Evolutionary conservation across 1,140 invertebrate genomes (phyloP).

Genomic region (Arctopsyche grandis): DNA sequence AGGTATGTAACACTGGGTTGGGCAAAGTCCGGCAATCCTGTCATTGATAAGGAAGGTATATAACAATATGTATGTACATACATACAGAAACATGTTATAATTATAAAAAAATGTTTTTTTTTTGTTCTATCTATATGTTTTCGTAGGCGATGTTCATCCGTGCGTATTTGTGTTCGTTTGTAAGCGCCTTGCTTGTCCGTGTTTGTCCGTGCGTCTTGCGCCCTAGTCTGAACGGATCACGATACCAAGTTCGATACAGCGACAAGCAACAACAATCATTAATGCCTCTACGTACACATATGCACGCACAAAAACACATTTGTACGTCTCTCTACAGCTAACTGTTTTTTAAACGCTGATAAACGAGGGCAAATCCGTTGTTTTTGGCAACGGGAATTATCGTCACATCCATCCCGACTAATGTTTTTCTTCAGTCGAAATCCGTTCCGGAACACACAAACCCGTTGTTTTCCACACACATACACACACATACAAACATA

Average conservation of each 20-base stretch:
- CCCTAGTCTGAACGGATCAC: neutral
- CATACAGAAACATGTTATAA: too few species aligned
- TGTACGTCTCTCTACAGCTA: neutral
- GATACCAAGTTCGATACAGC: neutral
- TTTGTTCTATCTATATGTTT: too few species aligned
- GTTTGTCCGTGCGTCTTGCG: neutral
- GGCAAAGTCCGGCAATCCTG: too few species aligned
- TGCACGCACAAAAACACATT: neutral
- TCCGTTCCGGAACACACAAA: conserved; percentile 8
- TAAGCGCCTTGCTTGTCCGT: too few species aligned
- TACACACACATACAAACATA: too few species aligned
- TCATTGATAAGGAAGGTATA: too few species aligned
- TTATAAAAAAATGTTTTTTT: too few species aligned
- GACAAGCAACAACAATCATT: neutral
- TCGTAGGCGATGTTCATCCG: too few species aligned
- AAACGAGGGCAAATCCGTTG: neutral
- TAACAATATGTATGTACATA: too few species aligned
- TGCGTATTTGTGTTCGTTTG: too few species aligned
- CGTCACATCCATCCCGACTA: conserved; percentile 6
- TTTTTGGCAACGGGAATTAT: conserved; percentile 18
- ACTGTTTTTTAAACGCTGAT: conserved; percentile 3
- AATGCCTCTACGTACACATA: neutral
- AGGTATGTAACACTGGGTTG: too few species aligned
- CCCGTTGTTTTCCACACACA: neutral
- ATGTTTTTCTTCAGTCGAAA: neutral